Evolutionary conservation across 2,113 vertebrate species (phyloP).

Genomic region (Ictalurus furcatus): DNA sequence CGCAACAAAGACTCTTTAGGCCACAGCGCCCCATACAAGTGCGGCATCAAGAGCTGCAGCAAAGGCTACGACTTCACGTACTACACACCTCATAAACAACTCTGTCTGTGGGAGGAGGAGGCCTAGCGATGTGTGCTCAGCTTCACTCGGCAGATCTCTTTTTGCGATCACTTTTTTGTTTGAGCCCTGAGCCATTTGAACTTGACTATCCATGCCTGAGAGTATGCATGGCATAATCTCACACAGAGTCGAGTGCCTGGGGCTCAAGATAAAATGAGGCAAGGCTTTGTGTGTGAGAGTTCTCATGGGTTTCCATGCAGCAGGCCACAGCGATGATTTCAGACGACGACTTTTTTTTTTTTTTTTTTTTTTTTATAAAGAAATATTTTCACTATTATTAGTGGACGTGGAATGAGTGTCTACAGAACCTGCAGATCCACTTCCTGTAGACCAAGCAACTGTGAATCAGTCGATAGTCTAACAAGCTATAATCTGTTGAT

Average conservation of each 20-base stretch:
- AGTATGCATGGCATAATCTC: not conserved
- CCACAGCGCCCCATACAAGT: slow-evolving; percentile 87
- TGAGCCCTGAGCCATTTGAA: not conserved
- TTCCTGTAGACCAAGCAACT: slow-evolving; percentile 37
- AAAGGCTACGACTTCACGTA: slow-evolving; percentile 90
- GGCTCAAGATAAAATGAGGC: not conserved
- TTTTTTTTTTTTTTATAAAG: too few relatives aligned
- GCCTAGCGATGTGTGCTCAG: slow-evolving; percentile 69
- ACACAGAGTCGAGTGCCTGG: not conserved
- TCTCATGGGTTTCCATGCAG: not conserved
- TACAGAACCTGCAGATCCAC: slow-evolving; percentile 20
- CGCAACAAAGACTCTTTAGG: slow-evolving; percentile 78
- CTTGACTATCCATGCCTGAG: not conserved
- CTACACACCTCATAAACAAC: slow-evolving; percentile 86
- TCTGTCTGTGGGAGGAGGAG: slow-evolving; percentile 95
- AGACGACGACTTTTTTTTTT: not conserved
- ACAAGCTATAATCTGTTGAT: slow-evolving; percentile 51
- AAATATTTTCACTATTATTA: not conserved
- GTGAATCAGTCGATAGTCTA: slow-evolving; percentile 44
- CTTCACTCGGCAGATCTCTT: not conserved
- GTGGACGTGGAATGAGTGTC: not conserved
- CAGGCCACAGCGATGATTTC: not conserved
- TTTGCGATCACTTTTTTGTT: not conserved
- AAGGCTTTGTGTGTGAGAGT: not conserved
- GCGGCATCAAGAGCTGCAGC: slow-evolving; percentile 97